These are phyloP conservation scores for Erethizon dorsatum DNA, from an alignment of 2,797 vertebrate genomes.

Conservation along the genomic window DNA sequence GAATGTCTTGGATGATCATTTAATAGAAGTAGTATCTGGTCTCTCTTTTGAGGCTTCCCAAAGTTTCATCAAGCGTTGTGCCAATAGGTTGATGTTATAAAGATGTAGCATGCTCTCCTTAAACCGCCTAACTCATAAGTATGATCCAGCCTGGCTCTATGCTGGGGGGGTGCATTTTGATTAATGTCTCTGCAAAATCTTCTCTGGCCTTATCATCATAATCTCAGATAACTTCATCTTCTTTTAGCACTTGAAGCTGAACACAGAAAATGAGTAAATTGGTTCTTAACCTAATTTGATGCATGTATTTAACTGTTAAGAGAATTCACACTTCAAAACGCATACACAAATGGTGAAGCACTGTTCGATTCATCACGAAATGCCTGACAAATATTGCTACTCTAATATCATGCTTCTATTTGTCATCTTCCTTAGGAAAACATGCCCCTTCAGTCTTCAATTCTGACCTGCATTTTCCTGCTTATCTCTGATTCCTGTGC, in stretches of 20 bases:
- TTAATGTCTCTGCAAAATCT: not conserved
- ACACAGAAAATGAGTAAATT: not conserved
- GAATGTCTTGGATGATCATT: not conserved
- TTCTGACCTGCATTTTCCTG: slow-evolving; percentile 63
- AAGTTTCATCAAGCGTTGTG: slow-evolving; percentile 31
- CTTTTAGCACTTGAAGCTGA: not conserved
- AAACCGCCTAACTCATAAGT: not conserved
- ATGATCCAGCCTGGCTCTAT: not conserved
- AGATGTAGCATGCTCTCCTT: not conserved
- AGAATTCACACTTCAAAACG: not conserved
- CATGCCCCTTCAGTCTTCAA: slow-evolving; percentile 25
- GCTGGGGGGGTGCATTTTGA: not conserved
- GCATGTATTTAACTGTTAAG: not conserved
- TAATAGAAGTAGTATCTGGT: not conserved
- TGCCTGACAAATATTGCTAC: not conserved
- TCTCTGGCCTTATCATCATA: not conserved
- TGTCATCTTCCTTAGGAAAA: slow-evolving; percentile 78
- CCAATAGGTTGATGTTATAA: slow-evolving; percentile 20
- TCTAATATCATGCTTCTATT: slow-evolving; percentile 16
- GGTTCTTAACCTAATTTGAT: not conserved
- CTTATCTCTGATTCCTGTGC: slow-evolving; percentile 66
- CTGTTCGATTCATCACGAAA: not conserved
- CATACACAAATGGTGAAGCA: not conserved
- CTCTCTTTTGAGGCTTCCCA: not conserved
- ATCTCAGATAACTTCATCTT: slow-evolving; percentile 4